Base-by-base conservation (phyloP, 2,888 invertebrate genomes). In the Boloria euphrosyne region DNA sequence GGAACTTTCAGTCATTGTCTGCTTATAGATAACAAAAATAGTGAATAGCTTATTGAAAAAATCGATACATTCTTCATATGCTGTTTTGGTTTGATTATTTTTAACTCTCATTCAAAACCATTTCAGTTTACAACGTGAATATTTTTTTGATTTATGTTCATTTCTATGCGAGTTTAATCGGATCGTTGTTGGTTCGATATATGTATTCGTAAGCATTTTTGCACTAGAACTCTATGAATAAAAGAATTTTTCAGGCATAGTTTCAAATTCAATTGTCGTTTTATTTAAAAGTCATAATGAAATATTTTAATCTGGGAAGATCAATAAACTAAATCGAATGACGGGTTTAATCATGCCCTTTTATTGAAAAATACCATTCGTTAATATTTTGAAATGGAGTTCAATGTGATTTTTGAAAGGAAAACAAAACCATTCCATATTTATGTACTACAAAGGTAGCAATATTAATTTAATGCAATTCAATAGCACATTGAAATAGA, bases 141-240 rank as follows among this genome's bases (percentile, higher is more conserved):
- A 38, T 38, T 38, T 44, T 44, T 47, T 47, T 31, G 58, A 27
- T 58, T 58, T 58, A 46, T 47, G 16, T 16, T 10, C 16, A 2
- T 47, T 58, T 47, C 47, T 47, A 17, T 53, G 53, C 16, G n/a
- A 31, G 13, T 53, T 53, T 53, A 53, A 53, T 31, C 31, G 53
- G n/a, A 5, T 53, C 6, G 47, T 31, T 58, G 13, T 47, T 47
- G n/a, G 27, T 17, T 27, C 16, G n/a, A 22, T 57, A 46, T 16
- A n/a, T 13, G 31, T 31, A 27, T 58, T 58, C 47, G 49, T 49
- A 47, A 47, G 31, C 27, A 47, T 16, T 58, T 58, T 58, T 49
- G 16, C 16, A 16, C 13, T 13, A 27, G n/a, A 16, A 13, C 44
- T 49, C n/a, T 58, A 31, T 47, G 14, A 13, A 49, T 47, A 49